Base-by-base conservation (phyloP, 2,797 vertebrate species). In the Chrysocyon brachyurus region DNA sequence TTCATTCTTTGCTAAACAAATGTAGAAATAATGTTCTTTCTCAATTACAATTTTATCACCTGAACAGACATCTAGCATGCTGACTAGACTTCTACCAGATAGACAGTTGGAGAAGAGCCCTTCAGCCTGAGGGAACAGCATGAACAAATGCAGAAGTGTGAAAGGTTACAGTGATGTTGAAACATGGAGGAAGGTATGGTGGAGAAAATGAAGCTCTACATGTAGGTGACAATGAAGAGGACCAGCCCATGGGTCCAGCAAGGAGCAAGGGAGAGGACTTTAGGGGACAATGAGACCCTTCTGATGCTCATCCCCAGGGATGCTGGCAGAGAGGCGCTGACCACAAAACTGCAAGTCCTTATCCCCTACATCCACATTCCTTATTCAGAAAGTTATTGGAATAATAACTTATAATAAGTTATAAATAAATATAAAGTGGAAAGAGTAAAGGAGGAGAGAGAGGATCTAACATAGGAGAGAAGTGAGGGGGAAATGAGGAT, bases 11-110 rank as follows among this genome's bases (percentile, higher is more conserved):
- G 70, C 64, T 85, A 85, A 72, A 72, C 24, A 28, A 73, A 92
- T 54, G 46, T 61, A 66, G 79, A 82, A 97, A 90, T 21, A 33
- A 59, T 36, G 6, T 14, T 90, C 84, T 90, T 94, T 89, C 26
- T 73, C 66, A 85, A 59, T 54, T 92, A 59, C 19, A 59, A 64
- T 64, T 70, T 78, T 90, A 75, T 59, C 15, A 52, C 79, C 79
- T 81, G 28, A 79, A 89, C 6, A 85, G 54, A 59, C 9, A 77
- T 40, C 21, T 40, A 54, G 83, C 46, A 52, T 84, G 16, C 83
- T 52, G n/a, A 56, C 11, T 49, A 31, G 26, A 40, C 31, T 85
- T 93, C 70, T 72, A 36, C 33, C 28, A 40, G 2, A 75, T 49
- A 75, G 75, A 73, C 56, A 73, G 72, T 0, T 36, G 31, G 31